Base-by-base conservation (phyloP, 2,113 vertebrate genomes). In the Oreamnos americanus region DNA sequence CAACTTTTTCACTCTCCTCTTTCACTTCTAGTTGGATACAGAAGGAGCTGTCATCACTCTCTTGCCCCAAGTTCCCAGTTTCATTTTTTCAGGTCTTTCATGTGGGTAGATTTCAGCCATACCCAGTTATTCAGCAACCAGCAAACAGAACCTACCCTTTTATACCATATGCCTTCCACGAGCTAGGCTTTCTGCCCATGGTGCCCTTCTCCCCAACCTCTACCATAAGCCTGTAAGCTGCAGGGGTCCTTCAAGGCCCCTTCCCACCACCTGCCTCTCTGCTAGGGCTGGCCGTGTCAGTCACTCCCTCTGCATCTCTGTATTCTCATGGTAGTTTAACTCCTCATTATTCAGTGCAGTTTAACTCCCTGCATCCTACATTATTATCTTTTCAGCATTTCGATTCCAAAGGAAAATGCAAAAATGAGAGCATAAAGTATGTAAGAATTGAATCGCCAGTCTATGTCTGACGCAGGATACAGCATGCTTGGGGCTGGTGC, bases 341-440 rank as follows among this genome's bases (percentile, higher is more conserved):
- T 58, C 64, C 8, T 6, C 33, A 78, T 25, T 84, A 79, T 21
- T 87, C 16, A 12, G 7, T 26, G 1, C 8, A 47, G 28, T 39
- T 87, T 58, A 83, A 7, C 30, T 79, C 30, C 28, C 11, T 67
- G 28, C 5, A 30, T 43, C 16, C 7, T 71, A 43, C 39, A 51
- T 19, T 67, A 36, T 5, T 57, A 33, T 53, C 55, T 60, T 86
- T 30, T 79, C 28, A 90, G 47, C 1, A 0, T 1, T 67, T 88
- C 23, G 2, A 7, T 13, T 92, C 36, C 47, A 62, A 87, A 58
- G 21, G 2, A 12, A 87, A 78, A 87, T n/a, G 26, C 5, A 85
- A 49, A 89, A 92, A 51, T 79, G 55, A 58, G 36, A 78, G 28
- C 84, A 89, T 71, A 74, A 91, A 81, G 26, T 76, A n/a, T n/a